Evolutionary conservation across 2,888 invertebrate species (phyloP).

Genomic region (Dinocampus coccinellae): DNA sequence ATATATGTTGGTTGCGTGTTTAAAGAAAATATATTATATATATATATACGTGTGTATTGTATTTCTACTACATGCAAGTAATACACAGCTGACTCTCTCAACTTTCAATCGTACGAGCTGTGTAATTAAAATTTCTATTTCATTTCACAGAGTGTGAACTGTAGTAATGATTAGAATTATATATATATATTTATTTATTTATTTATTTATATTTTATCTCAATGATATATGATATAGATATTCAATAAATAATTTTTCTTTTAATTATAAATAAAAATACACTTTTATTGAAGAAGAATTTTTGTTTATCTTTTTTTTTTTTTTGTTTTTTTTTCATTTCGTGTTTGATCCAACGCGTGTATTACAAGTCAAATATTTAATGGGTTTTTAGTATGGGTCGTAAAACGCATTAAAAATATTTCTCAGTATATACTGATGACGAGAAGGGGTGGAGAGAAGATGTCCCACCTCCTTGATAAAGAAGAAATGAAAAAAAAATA

Average conservation of each 20-base stretch:
- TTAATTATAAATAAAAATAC: too few relatives aligned
- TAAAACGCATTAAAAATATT: conserved; percentile 67
- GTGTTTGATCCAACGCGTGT: background rate
- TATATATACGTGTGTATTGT: background rate
- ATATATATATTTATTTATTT: background rate
- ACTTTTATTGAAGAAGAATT: too few relatives aligned
- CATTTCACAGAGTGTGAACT: background rate
- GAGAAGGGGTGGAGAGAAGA: conserved; percentile 52
- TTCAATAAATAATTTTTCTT: background rate
- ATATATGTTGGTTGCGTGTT: conserved; percentile 32
- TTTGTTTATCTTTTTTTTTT: background rate
- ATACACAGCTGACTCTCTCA: background rate
- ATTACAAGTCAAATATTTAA: conserved; percentile 49
- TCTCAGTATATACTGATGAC: conserved; percentile 58
- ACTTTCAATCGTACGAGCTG: background rate
- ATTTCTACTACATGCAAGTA: background rate
- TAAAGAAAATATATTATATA: conserved; percentile 1
- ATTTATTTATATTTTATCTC: too few relatives aligned
- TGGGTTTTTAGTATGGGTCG: conserved; percentile 63
- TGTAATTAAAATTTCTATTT: background rate
- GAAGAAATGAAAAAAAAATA: too few relatives aligned
- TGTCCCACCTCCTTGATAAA: conserved; percentile 60
- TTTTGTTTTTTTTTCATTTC: background rate
- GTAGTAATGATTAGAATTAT: background rate
- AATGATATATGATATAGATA: background rate